Evolutionary conservation across 2,113 vertebrate genomes (phyloP).

Genomic region (Corythaixoides concolor): DNA sequence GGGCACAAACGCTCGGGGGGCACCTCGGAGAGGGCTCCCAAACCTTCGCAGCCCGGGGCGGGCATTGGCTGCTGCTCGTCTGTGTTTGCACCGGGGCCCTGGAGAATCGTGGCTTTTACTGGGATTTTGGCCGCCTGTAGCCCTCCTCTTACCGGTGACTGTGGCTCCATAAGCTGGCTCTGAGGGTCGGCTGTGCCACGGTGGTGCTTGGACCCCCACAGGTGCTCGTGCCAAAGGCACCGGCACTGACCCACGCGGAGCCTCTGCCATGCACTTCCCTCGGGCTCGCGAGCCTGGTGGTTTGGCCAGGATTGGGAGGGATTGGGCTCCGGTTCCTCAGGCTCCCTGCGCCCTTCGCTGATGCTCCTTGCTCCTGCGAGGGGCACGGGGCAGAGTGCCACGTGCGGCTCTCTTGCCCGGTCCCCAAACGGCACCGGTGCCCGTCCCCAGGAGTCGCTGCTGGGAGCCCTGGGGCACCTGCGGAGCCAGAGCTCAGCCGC

Average conservation of each 20-base stretch:
- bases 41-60: too few species aligned
- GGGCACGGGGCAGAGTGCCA: too few species aligned
- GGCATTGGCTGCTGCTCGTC: neutral
- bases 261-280: too few species aligned
- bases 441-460: neutral
- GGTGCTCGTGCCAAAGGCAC: neutral
- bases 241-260: too few species aligned
- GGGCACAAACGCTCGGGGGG: too few species aligned
- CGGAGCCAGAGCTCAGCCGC: neutral
- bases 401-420: too few species aligned
- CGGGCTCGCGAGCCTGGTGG: neutral
- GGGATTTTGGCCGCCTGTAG: too few species aligned
- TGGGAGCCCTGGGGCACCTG: neutral
- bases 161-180: too few species aligned
- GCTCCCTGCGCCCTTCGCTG: neutral
- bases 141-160: too few species aligned
- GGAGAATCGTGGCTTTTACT: neutral
- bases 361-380: neutral
- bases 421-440: fast-evolving
- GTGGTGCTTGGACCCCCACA: fast-evolving
- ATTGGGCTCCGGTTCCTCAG: fast-evolving
- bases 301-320: neutral
- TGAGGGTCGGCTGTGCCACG: too few species aligned
- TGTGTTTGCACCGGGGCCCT: neutral
- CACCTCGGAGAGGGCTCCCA: too few species aligned